Conservation (phyloP, 1,140 invertebrate genomes). For the Brachionus rotundiformis region DNA sequence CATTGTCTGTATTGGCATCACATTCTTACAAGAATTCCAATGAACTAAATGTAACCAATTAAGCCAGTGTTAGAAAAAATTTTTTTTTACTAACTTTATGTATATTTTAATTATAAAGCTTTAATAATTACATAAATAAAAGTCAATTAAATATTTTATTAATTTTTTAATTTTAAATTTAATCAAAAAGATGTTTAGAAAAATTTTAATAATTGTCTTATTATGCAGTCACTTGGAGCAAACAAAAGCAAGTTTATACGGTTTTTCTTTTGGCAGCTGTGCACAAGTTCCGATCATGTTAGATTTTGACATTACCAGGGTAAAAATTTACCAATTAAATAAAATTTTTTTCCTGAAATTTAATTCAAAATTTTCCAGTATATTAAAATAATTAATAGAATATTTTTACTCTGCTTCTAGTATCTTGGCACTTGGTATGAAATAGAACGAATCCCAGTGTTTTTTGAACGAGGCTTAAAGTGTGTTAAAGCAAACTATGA, state of each 20-base stretch:
- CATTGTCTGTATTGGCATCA: slow-evolving; percentile 1
- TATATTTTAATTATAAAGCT: too few relatives aligned
- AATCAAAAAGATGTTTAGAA: not conserved
- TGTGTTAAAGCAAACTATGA: slow-evolving; percentile 41
- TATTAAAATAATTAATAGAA: not conserved
- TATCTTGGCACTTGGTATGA: slow-evolving; percentile 47
- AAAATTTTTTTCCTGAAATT: not conserved
- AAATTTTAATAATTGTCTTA: not conserved
- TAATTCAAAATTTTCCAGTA: not conserved
- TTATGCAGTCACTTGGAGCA: not conserved
- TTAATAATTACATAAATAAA: too few relatives aligned
- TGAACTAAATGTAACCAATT: not conserved
- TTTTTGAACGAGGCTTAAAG: not conserved
- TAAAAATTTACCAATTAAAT: not conserved
- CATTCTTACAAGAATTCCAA: not conserved
- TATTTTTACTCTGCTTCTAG: not conserved
- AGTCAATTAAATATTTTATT: too few relatives aligned
- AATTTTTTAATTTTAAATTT: not conserved
- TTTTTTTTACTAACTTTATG: not conserved
- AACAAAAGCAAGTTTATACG: not conserved
- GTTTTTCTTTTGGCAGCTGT: not conserved
- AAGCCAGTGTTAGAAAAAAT: not conserved
- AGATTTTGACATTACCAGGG: not conserved
- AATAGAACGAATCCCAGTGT: slow-evolving; percentile 27
- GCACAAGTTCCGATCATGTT: not conserved